Base-by-base conservation (phyloP, 2,888 invertebrate genomes). In the Malthinus seriepunctatus region DNA sequence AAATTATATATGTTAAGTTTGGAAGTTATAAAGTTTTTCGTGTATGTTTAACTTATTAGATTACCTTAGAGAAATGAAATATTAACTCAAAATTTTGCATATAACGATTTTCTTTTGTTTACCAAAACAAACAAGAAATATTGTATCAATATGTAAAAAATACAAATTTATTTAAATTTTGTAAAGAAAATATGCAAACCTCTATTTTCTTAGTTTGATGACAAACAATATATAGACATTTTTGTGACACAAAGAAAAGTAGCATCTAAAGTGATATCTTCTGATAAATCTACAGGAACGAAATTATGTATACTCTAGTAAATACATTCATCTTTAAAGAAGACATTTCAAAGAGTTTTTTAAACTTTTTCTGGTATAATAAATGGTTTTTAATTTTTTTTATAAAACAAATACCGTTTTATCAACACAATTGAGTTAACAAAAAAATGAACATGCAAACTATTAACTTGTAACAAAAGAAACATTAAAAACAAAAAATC, bases 241-340 rank as follows among this genome's bases (percentile, higher is more conserved):
- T 56, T 12, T 31, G 15, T 50, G 44, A 50, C 56, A 49, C 35
- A 53, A 53, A 50, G 50, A 49, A 50, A 48, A 45, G 33, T 47
- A 46, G 33, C 46, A 47, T 32, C 38, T 39, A 37, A 46, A 56
- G 35, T 56, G 51, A 56, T 51, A 56, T 5, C 23, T 23, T 23
- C 37, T 51, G 51, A 56, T 56, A 56, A 23, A 56, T 47, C 32
- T 37, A 46, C 32, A 32, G 12, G 37, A 38, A 32, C 34, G 32
- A 50, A 37, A 58, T 52, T 58, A 58, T 52, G 23, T 42, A 48
- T 46, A 47, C 57, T 44, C 45, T 53, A 37, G 52, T 46, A 47
- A 42, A 35, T 51, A 58, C 57, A 48, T 47, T 58, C 42, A 34
- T 32, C 14, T 42, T 12, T 33, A 47, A 45, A 38, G 31, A 53